Evolutionary conservation across 2,797 vertebrate species (phyloP).

Genomic region (Schizothorax lantsangensis): DNA sequence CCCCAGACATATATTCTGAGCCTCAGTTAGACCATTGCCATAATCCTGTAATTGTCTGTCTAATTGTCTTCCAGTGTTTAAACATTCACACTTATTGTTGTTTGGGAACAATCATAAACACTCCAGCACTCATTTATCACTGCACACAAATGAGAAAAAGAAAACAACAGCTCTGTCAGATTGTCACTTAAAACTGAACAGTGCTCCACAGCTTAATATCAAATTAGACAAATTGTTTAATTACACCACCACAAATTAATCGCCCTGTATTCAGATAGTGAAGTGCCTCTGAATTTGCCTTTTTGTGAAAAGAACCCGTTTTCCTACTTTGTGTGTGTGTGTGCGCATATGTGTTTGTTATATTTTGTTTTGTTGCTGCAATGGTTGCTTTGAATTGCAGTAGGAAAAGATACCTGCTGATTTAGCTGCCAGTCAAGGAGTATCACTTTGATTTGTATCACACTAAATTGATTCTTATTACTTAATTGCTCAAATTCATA

Average conservation of each 20-base stretch:
- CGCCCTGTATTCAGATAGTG: conserved; percentile 81
- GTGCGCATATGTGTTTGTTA: conserved; percentile 60
- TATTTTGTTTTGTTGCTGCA: conserved; percentile 65
- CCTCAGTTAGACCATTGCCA: conserved; percentile 57
- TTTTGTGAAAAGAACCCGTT: conserved; percentile 77
- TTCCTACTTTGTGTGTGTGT: conserved; percentile 71
- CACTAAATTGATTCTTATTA: conserved; percentile 18
- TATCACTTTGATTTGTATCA: conserved; percentile 16
- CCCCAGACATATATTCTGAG: conserved; percentile 13
- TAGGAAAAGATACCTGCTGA: conserved; percentile 26
- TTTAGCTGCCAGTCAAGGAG: conserved; percentile 21
- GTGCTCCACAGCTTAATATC: conserved; percentile 85
- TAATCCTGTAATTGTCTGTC: conserved; percentile 61
- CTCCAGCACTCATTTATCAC: conserved; percentile 78
- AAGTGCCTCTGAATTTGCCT: conserved; percentile 81
- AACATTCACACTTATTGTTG: conserved; percentile 66
- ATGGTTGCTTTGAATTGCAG: conserved; percentile 10
- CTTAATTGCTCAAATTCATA: conserved; percentile 1
- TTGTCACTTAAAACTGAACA: conserved; percentile 85
- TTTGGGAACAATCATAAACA: conserved; percentile 74
- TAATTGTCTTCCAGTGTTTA: conserved; percentile 65
- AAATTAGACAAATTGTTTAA: conserved; percentile 87
- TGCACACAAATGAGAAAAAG: conserved; percentile 77
- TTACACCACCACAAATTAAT: conserved; percentile 84
- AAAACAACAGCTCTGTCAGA: conserved; percentile 80